These are phyloP conservation scores for Radopholus similis DNA, from an alignment of 1,140 invertebrate genomes.

Conservation along the genomic window DNA sequence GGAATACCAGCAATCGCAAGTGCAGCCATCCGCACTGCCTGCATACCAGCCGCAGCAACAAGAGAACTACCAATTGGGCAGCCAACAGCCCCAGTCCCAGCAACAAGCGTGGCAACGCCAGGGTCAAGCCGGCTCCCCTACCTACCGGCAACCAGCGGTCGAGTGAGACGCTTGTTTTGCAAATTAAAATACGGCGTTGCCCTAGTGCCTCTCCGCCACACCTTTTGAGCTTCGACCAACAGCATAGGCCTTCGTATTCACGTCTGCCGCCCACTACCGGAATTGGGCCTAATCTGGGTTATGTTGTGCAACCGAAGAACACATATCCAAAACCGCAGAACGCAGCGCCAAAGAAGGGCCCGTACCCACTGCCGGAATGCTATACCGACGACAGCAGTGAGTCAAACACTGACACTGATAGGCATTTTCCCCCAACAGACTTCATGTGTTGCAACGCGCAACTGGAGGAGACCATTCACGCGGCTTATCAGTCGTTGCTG, in stretches of 20 bases:
- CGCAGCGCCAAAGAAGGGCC: background rate
- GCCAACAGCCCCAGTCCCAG: no score
- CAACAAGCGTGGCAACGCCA: no score
- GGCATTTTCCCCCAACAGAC: constrained; percentile 4
- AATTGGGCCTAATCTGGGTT: no score
- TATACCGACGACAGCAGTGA: constrained; percentile 29
- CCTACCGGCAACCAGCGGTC: no score
- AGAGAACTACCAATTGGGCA: no score
- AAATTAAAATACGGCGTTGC: background rate
- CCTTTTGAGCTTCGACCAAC: background rate
- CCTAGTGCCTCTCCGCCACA: no score
- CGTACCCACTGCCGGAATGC: constrained; percentile 32
- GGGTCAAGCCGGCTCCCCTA: no score
- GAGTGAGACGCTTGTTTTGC: background rate
- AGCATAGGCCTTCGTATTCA: background rate
- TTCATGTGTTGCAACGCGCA: constrained; percentile 39
- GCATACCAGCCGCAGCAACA: no score
- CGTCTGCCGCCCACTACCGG: background rate
- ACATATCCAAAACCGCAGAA: background rate
- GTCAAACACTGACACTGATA: background rate
- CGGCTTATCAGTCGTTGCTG: constrained; percentile 8
- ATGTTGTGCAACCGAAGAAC: no score
- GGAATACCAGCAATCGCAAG: no score
- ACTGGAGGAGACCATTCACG: constrained; percentile 30
- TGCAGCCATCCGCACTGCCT: no score